Conservation (phyloP, 2,797 vertebrate genomes). For the Mormyrus proboscirostris region DNA sequence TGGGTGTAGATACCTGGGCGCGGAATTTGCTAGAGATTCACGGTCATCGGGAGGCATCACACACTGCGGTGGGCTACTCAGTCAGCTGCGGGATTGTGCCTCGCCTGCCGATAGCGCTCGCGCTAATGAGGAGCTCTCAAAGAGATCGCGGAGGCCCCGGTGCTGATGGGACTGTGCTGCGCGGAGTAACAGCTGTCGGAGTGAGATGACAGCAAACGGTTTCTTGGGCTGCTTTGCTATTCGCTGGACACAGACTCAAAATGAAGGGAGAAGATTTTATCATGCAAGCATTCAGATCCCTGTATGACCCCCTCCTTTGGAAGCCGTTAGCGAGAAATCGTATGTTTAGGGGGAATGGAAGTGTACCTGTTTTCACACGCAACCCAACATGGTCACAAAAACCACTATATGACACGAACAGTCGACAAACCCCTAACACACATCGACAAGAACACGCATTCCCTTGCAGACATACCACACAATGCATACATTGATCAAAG, state of each 20-base stretch:
- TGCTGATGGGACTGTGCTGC: conserved; percentile 42
- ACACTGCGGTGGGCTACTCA: conserved; percentile 31
- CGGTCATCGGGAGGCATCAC: background rate
- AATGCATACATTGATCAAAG: background rate
- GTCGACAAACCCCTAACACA: background rate
- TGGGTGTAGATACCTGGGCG: background rate
- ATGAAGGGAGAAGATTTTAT: conserved; percentile 61
- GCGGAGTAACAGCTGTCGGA: conserved; percentile 46
- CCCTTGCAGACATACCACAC: background rate
- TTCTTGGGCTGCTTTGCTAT: conserved; percentile 43
- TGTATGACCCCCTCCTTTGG: background rate
- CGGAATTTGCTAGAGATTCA: background rate
- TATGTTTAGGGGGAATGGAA: background rate
- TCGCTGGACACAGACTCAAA: conserved; percentile 54
- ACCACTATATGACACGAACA: background rate
- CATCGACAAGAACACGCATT: background rate
- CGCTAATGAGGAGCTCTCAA: conserved; percentile 45
- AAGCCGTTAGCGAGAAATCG: background rate
- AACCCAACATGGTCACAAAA: background rate
- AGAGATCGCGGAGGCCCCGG: conserved; percentile 24
- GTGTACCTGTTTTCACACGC: background rate
- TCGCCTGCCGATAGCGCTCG: conserved; percentile 26
- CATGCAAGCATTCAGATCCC: conserved; percentile 34
- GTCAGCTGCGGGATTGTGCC: conserved; percentile 48
- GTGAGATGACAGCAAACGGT: conserved; percentile 53